Evolutionary conservation across 2,797 vertebrate genomes (phyloP).

Genomic region (Melanotaenia trifasciata): DNA sequence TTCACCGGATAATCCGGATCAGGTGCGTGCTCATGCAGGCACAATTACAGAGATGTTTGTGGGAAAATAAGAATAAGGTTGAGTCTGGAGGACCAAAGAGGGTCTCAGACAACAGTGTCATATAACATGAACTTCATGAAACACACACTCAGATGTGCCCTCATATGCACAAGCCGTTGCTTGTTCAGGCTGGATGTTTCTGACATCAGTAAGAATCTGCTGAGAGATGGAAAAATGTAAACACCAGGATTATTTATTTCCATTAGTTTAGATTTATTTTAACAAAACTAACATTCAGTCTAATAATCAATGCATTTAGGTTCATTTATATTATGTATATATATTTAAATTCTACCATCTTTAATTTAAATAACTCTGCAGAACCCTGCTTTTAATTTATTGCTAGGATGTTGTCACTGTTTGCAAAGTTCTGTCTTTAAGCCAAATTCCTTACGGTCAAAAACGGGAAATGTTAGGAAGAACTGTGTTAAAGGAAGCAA

Average conservation of each 20-base stretch:
- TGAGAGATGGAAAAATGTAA: neutral
- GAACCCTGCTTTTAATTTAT: too few species aligned
- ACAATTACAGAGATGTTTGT: neutral
- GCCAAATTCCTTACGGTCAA: too few species aligned
- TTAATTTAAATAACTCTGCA: too few species aligned
- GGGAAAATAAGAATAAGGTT: neutral
- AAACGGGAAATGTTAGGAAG: too few species aligned
- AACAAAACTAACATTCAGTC: neutral
- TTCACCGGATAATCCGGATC: conserved; percentile 12
- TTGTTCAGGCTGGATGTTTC: neutral
- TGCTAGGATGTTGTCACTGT: too few species aligned
- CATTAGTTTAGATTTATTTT: neutral
- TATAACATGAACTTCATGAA: neutral
- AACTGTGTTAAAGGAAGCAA: neutral
- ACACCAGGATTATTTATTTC: neutral
- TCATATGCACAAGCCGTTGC: too few species aligned
- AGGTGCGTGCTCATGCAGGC: neutral
- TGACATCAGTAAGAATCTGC: neutral
- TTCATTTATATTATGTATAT: too few species aligned
- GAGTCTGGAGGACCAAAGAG: conserved; percentile 3
- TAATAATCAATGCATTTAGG: neutral
- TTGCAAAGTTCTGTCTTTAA: neutral
- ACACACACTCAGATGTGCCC: neutral
- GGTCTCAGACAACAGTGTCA: neutral
- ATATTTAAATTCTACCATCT: too few species aligned